Conservation (phyloP, 2,113 vertebrate genomes). For the Cheirogaleus medius region DNA sequence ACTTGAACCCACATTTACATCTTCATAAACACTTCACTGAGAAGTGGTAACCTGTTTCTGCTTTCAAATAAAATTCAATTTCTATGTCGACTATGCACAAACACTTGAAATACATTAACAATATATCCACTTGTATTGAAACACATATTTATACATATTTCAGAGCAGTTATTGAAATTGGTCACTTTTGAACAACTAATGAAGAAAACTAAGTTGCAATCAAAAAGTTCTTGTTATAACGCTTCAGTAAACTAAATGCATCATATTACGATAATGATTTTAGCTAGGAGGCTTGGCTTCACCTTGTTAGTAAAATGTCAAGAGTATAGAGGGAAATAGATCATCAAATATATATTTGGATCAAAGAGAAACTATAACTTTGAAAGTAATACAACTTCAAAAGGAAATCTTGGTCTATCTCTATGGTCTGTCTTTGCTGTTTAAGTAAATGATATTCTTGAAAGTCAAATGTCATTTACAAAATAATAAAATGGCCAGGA, state of each 20-base stretch:
- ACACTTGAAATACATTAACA: constrained; percentile 57
- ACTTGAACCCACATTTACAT: constrained; percentile 59
- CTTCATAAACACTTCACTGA: constrained; percentile 63
- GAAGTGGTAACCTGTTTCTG: constrained; percentile 47
- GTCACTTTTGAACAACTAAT: constrained; percentile 20
- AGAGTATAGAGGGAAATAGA: not conserved
- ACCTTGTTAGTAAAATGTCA: constrained; percentile 1
- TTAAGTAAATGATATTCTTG: constrained; percentile 39
- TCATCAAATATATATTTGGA: not conserved
- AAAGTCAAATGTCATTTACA: not conserved
- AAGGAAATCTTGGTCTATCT: not conserved
- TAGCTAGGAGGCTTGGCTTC: not conserved
- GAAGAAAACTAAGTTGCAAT: not conserved
- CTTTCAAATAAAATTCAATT: constrained; percentile 68
- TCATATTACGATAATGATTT: not conserved
- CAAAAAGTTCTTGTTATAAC: not conserved
- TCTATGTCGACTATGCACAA: constrained; percentile 31
- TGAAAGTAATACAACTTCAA: constrained; percentile 44
- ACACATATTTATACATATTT: not conserved
- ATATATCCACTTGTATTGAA: constrained; percentile 24
- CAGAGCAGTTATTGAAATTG: constrained; percentile 8
- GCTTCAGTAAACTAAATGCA: not conserved
- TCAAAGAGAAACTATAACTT: constrained; percentile 43
- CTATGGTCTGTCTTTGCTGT: not conserved
- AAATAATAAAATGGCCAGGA: not conserved